Conservation (phyloP, 2,888 invertebrate genomes). For the Drosophila diplacantha region DNA sequence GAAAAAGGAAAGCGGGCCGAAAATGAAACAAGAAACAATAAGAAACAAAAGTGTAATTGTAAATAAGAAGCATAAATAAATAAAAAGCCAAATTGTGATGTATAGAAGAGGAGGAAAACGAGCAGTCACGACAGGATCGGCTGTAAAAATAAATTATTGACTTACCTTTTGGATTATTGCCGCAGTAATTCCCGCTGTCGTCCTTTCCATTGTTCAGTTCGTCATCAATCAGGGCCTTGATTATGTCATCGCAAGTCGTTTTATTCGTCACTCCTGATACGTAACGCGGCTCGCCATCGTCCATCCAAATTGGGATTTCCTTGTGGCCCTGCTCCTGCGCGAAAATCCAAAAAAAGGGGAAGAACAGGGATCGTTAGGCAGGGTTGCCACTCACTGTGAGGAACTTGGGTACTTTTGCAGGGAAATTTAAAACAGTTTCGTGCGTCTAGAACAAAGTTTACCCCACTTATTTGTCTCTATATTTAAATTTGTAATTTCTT, state of each 20-base stretch:
- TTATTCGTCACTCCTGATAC: conserved; percentile 76
- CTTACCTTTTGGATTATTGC: conserved; percentile 42
- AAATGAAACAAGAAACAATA: conserved; percentile 23
- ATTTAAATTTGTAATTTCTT: background rate
- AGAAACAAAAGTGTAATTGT: conserved; percentile 37
- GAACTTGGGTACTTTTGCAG: too few species aligned
- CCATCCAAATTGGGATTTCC: conserved; percentile 77
- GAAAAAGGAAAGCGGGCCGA: conserved; percentile 20
- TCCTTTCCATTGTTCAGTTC: conserved; percentile 64
- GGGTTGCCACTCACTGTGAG: background rate
- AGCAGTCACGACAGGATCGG: conserved; percentile 32
- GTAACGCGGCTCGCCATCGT: conserved; percentile 73
- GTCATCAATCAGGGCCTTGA: conserved; percentile 77
- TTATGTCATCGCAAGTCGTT: conserved; percentile 77
- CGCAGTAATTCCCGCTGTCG: conserved; percentile 42
- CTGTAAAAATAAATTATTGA: conserved; percentile 29
- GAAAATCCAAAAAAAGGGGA: background rate
- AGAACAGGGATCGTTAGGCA: background rate
- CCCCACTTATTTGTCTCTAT: background rate
- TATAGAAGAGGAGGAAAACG: background rate
- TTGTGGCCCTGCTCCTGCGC: conserved; percentile 71
- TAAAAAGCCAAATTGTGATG: conserved; percentile 32
- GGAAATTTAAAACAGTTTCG: background rate
- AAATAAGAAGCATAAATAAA: conserved; percentile 48
- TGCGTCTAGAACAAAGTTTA: background rate